Evolutionary conservation across 2,113 vertebrate genomes (phyloP).

Genomic region (Brienomyrus longianalis): DNA sequence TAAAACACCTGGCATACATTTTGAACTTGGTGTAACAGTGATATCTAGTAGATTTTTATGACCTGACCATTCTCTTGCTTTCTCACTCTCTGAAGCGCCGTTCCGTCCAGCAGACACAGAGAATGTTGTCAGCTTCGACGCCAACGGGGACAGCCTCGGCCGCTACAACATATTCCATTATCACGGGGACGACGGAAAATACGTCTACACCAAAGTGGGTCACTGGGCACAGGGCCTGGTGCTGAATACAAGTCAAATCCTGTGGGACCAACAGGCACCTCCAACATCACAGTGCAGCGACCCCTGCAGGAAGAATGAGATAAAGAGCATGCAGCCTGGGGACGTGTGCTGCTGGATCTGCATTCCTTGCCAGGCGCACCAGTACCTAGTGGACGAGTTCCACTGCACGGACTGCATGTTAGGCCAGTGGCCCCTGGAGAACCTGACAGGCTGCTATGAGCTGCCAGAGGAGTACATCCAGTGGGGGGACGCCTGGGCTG

Average conservation of each 20-base stretch:
- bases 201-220: conserved; percentile 83
- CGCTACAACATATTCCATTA: conserved; percentile 98
- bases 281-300: conserved; percentile 94
- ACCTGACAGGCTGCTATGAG: conserved; percentile 84
- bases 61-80: not conserved
- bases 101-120: conserved; percentile 83
- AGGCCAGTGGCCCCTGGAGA: conserved; percentile 87
- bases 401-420: conserved; percentile 89
- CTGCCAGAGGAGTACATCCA: conserved; percentile 93
- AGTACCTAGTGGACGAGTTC: conserved; percentile 87
- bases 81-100: conserved; percentile 64
- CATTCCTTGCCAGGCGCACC: conserved; percentile 87
- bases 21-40: not conserved
- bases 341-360: conserved; percentile 99
- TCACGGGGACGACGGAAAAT: conserved; percentile 64
- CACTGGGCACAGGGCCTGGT: conserved; percentile 87
- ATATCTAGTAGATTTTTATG: not conserved
- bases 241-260: conserved; percentile 79
- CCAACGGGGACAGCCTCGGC: conserved; percentile 83
- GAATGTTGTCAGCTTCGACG: conserved; percentile 80
- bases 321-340: conserved; percentile 94
- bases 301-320: conserved; percentile 89
- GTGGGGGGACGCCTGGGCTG: conserved; percentile 91
- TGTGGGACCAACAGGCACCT: conserved; percentile 65
- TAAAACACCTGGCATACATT: not conserved